Evolutionary conservation across 2,888 invertebrate species (phyloP), one percentile per base, ranked within the genome.

Genomic region (Acrocyrtus sp.): DNA sequence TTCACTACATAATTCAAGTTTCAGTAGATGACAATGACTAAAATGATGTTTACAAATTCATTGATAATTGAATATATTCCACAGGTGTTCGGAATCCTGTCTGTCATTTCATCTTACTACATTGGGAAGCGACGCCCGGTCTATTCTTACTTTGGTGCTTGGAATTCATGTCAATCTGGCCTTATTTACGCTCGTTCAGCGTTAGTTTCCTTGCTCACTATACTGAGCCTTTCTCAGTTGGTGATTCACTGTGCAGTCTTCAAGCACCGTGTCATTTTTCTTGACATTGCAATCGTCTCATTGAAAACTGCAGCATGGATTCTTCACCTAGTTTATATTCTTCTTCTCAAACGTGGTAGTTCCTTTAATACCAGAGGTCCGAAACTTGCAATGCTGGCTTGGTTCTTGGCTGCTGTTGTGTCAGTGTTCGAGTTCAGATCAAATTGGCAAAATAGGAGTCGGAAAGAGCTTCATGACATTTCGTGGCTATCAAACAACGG

Each of bases 221-320:
- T 90, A 43, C 84, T 58, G 0, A 72, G 74, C 19, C 47, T 74
- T 2, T 24, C 91, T 63, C 88, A 90, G 83, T 85, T 92, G 2
- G 80, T 84, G 47, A 66, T 85, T 2, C 79, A 83, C 73, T 82
- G 83, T 70, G 79, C 81, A 61, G 67, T 83, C 53, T 76, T 82
- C 51, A 74, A 82, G 29, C 75, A 82, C 60, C 76, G 76, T 6
- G 78, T 84, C 6, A 83, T 82, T 54, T 89, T 91, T 10, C 87
- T 91, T 63, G 91, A 93, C 83, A 90, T 92, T 82, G 87, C 94
- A 48, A 85, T 90, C 51, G 88, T 89, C 24, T 90, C 90, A 48
- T 87, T 91, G 3, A 88, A 93, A 83, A 89, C 90, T 78, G 84
- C 94, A 53, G 87, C 92, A 53, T 96, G 96, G 96, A 85, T 92